These are phyloP conservation scores for Agriopis aurantiaria DNA, from an alignment of 2,888 invertebrate genomes.

Conservation along the genomic window DNA sequence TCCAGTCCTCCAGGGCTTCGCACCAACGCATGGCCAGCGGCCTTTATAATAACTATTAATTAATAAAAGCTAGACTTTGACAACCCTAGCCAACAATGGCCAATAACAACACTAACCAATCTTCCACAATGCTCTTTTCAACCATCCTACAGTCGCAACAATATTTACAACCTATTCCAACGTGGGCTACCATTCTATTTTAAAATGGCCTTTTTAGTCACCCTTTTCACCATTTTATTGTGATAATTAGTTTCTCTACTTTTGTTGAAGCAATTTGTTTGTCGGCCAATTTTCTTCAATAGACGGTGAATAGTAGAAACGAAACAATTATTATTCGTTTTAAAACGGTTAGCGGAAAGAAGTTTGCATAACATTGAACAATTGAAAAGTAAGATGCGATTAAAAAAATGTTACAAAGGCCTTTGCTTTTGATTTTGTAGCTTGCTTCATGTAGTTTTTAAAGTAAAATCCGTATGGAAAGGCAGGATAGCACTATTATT, in stretches of 20 bases:
- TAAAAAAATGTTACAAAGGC: too few relatives aligned
- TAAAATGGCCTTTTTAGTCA: constrained; percentile 46
- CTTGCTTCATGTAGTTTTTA: too few relatives aligned
- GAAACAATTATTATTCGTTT: constrained; percentile 46
- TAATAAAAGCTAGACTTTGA: constrained; percentile 11
- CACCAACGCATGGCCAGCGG: too few relatives aligned
- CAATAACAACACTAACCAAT: constrained; percentile 70
- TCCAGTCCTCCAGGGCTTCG: too few relatives aligned
- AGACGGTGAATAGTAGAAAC: constrained; percentile 9
- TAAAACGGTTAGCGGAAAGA: constrained; percentile 35
- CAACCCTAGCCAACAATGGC: constrained; percentile 66
- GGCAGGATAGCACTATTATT: too few relatives aligned
- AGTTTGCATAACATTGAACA: constrained; percentile 41
- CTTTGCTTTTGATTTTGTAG: too few relatives aligned
- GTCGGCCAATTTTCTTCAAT: constrained; percentile 25
- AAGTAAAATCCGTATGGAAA: too few relatives aligned
- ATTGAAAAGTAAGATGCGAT: too few relatives aligned
- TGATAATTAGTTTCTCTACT: constrained; percentile 69
- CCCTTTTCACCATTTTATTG: constrained; percentile 53
- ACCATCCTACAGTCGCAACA: constrained; percentile 57
- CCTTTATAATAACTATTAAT: background rate
- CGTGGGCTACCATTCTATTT: constrained; percentile 58
- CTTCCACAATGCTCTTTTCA: constrained; percentile 64
- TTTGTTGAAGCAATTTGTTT: constrained; percentile 49
- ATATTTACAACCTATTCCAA: constrained; percentile 65